phyloP scores from a whole-genome alignment of 2,888 invertebrate genomes.

The Latheticus oryzae region DNA sequence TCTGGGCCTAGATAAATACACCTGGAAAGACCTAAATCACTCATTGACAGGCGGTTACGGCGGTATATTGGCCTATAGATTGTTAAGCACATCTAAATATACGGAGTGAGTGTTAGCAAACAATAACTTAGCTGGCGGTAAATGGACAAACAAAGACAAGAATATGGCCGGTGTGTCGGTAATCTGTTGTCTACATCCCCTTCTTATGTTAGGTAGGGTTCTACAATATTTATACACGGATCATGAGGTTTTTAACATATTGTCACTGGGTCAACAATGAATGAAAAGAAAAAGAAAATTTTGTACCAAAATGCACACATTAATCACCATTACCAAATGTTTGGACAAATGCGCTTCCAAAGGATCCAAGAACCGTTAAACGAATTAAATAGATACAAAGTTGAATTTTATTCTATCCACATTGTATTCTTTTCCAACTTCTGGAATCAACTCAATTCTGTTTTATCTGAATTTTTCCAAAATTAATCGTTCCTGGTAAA shows the following conservation, averaged over 20 bases:
- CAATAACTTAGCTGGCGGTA: constrained; percentile 65
- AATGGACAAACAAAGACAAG: constrained; percentile 64
- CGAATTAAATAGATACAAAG: no score
- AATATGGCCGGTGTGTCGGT: constrained; percentile 59
- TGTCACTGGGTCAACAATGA: no score
- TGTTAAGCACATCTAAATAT: constrained; percentile 53
- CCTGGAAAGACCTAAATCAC: constrained; percentile 64
- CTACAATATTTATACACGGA: constrained; percentile 63
- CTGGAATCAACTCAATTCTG: no score
- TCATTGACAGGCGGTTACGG: constrained; percentile 59
- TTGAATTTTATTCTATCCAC: no score
- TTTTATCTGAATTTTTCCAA: constrained; percentile 5
- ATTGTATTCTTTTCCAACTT: no score
- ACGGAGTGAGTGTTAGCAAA: constrained; percentile 62
- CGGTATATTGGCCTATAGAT: constrained; percentile 39
- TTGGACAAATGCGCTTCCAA: no score
- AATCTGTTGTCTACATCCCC: constrained; percentile 64
- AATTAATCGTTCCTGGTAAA: constrained; percentile 14
- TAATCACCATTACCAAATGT: no score
- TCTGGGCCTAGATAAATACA: constrained; percentile 62
- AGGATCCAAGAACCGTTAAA: no score
- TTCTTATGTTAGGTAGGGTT: constrained; percentile 60
- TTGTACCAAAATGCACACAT: no score
- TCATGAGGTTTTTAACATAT: constrained; percentile 46
- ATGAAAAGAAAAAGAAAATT: no score